A percentile compares a stretch with the other conserved stretches of the same genome.
Evolutionary conservation across 2,888 invertebrate species (phyloP).

Genomic region (Polydrusus tereticollis): DNA sequence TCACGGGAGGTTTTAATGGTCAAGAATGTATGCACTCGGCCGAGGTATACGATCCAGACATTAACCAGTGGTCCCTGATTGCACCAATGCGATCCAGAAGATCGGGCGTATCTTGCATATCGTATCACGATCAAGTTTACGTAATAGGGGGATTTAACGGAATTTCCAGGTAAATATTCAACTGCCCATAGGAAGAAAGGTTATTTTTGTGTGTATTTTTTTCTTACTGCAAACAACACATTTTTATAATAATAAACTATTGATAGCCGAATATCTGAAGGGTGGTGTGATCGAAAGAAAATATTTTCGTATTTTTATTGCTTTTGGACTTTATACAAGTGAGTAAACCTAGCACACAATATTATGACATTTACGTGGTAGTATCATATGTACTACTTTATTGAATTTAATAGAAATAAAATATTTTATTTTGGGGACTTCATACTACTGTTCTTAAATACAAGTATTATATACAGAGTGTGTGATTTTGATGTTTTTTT

Average conservation of each 20-base stretch:
- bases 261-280: too few species aligned
- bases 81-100: conserved; percentile 87
- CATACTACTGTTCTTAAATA: background rate
- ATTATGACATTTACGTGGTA: too few species aligned
- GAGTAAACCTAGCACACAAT: too few species aligned
- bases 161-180: conserved; percentile 38
- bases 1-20: conserved; percentile 92
- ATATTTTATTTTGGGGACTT: too few species aligned
- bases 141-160: conserved; percentile 73
- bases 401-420: too few species aligned
- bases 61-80: conserved; percentile 87
- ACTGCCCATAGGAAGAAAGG: background rate
- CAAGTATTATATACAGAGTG: background rate
- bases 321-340: too few species aligned
- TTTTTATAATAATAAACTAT: too few species aligned
- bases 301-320: too few species aligned
- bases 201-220: background rate
- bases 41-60: conserved; percentile 83
- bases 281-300: too few species aligned
- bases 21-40: conserved; percentile 89
- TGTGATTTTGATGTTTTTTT: background rate
- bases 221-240: background rate
- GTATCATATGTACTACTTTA: too few species aligned
- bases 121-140: conserved; percentile 83
- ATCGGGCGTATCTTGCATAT: conserved; percentile 92